phyloP scores from a whole-genome alignment of 2,797 vertebrate genomes.

The Pampus argenteus region DNA sequence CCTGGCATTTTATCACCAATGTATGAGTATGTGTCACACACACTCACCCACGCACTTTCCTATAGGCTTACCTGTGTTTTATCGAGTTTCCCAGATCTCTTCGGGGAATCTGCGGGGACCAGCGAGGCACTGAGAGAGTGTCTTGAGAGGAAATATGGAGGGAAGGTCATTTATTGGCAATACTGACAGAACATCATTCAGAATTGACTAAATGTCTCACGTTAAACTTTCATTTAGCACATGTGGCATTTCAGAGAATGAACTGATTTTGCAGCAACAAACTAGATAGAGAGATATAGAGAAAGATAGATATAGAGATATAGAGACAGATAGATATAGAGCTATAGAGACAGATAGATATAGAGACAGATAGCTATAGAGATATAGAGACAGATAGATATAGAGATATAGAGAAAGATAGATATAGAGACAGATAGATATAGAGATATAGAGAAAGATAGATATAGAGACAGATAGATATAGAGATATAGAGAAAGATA shows the following conservation, averaged over 20 bases:
- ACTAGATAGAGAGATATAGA: not conserved
- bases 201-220: not conserved
- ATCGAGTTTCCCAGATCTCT: slow-evolving; percentile 99
- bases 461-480: too few species aligned
- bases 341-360: too few species aligned
- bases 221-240: slow-evolving; percentile 18
- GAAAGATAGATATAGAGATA: too few species aligned
- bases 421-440: too few species aligned
- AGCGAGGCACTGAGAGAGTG: slow-evolving; percentile 98
- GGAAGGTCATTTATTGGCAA: not conserved
- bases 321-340: too few species aligned
- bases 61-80: slow-evolving; percentile 94
- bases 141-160: slow-evolving; percentile 80
- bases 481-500: too few species aligned
- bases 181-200: slow-evolving; percentile 22
- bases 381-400: too few species aligned
- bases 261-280: slow-evolving; percentile 18
- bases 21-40: not conserved
- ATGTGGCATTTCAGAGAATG: slow-evolving; percentile 24
- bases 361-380: too few species aligned
- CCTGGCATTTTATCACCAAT: slow-evolving; percentile 52
- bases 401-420: too few species aligned
- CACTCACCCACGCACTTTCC: slow-evolving; percentile 24
- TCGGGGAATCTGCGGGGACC: slow-evolving; percentile 98
- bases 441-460: too few species aligned